A percentile compares a stretch with the other conserved stretches of the same genome.
Conservation (phyloP, 1,140 invertebrate genomes). For the Bilobella aurantiaca region DNA sequence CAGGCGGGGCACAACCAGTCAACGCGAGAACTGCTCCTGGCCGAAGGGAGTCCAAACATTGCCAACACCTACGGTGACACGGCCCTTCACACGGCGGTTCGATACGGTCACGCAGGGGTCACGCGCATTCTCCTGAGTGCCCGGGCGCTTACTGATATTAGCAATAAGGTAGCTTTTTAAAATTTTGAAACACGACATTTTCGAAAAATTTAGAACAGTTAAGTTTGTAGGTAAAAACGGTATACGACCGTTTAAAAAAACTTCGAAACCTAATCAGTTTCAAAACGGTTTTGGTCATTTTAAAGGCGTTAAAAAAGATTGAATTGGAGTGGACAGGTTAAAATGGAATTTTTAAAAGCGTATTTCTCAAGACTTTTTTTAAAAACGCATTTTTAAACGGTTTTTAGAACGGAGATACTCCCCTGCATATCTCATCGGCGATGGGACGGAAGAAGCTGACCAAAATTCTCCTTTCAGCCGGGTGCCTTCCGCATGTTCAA, state of each 20-base stretch:
- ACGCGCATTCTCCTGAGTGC: constrained; percentile 86
- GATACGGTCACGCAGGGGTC: constrained; percentile 92
- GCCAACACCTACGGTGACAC: constrained; percentile 33
- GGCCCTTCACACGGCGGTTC: constrained; percentile 34
- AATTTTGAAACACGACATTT: too few species aligned
- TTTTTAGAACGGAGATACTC: constrained; percentile 78
- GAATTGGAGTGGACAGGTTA: too few species aligned
- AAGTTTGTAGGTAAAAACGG: too few species aligned
- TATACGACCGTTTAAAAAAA: too few species aligned
- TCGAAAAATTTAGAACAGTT: too few species aligned
- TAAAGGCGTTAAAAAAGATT: too few species aligned
- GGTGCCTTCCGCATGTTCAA: constrained; percentile 58
- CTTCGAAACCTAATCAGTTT: too few species aligned
- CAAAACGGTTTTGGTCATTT: too few species aligned
- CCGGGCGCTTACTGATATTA: constrained; percentile 69
- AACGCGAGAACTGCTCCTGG: constrained; percentile 72
- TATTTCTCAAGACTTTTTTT: too few species aligned
- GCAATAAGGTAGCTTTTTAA: constrained; percentile 59
- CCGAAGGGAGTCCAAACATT: constrained; percentile 60
- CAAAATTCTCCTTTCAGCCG: constrained; percentile 75
- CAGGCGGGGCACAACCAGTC: constrained; percentile 84
- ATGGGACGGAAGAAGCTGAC: constrained; percentile 87
- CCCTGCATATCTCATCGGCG: constrained; percentile 82
- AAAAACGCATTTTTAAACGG: too few species aligned
- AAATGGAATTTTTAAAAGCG: too few species aligned